Percentiles rank a stretch among this genome's conserved stretches.
These are phyloP conservation scores for Rissa tridactyla DNA, from an alignment of 2,113 vertebrate species.

Conservation along the genomic window DNA sequence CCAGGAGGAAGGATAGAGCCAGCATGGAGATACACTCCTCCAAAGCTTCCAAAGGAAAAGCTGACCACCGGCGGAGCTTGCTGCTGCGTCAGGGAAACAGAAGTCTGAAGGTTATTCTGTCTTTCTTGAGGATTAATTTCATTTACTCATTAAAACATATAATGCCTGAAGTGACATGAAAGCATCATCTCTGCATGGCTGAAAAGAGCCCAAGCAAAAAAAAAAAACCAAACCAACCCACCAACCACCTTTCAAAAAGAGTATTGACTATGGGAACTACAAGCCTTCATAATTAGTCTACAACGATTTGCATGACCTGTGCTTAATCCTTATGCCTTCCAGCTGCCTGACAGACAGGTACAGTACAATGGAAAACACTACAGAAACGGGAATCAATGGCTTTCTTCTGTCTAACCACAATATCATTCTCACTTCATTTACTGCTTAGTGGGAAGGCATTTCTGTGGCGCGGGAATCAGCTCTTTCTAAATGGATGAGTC, in stretches of 20 bases:
- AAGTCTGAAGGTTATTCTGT: neutral
- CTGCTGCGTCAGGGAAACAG: neutral
- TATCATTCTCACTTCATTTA: slow-evolving; percentile 50
- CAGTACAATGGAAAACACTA: neutral
- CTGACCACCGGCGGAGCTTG: neutral
- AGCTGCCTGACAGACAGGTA: neutral
- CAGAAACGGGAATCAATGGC: neutral
- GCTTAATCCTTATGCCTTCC: neutral
- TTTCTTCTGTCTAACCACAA: slow-evolving; percentile 4
- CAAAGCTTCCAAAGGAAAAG: neutral
- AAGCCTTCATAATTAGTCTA: neutral
- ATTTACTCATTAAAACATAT: slow-evolving; percentile 7
- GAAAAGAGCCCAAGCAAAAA: neutral
- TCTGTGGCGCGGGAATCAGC: slow-evolving; percentile 11
- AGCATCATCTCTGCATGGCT: neutral
- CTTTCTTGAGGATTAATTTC: neutral
- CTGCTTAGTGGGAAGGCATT: slow-evolving; percentile 48
- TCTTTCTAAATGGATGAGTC: slow-evolving; percentile 24
- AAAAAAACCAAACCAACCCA: neutral
- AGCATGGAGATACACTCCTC: neutral
- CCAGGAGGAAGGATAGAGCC: neutral
- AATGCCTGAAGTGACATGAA: neutral
- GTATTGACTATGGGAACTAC: neutral
- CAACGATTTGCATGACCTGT: neutral
- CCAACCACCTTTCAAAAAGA: neutral